Percentiles rank a stretch among this genome's conserved stretches.
phyloP scores from a whole-genome alignment of 2,113 vertebrate genomes.

The Eidolon helvum region DNA sequence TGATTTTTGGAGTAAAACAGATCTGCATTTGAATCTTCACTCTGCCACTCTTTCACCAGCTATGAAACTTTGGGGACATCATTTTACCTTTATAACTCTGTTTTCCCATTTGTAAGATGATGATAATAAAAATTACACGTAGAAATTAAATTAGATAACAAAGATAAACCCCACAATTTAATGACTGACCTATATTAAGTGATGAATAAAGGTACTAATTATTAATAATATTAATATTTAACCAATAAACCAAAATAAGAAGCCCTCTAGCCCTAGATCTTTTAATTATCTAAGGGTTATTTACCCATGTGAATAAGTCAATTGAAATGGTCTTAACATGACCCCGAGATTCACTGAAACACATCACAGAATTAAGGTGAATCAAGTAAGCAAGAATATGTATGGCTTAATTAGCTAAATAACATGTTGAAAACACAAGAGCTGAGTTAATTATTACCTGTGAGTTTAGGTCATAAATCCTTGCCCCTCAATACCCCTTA shows the following conservation, averaged over 20 bases:
- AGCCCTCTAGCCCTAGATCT: neutral
- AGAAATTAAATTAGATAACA: neutral
- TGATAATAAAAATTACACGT: neutral
- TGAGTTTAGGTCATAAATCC: neutral
- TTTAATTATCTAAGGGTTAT: neutral
- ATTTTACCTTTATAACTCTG: neutral
- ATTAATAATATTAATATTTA: neutral
- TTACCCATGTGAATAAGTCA: neutral
- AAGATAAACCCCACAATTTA: neutral
- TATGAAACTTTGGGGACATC: neutral
- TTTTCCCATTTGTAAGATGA: neutral
- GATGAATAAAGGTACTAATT: neutral
- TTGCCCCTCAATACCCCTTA: neutral
- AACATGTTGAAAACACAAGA: neutral
- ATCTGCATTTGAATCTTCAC: neutral
- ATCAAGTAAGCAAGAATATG: conserved; percentile 4
- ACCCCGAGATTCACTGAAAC: neutral
- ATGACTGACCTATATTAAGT: neutral
- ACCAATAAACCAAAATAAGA: neutral
- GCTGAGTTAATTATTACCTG: neutral
- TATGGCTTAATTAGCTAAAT: conserved; percentile 20
- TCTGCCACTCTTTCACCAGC: neutral
- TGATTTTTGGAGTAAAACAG: neutral
- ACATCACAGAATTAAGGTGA: conserved; percentile 19
- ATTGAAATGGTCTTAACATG: neutral